A percentile compares a stretch with the other conserved stretches of the same genome.
Evolutionary conservation across 2,113 vertebrate genomes (phyloP).

Genomic region (Peromyscus californicus): DNA sequence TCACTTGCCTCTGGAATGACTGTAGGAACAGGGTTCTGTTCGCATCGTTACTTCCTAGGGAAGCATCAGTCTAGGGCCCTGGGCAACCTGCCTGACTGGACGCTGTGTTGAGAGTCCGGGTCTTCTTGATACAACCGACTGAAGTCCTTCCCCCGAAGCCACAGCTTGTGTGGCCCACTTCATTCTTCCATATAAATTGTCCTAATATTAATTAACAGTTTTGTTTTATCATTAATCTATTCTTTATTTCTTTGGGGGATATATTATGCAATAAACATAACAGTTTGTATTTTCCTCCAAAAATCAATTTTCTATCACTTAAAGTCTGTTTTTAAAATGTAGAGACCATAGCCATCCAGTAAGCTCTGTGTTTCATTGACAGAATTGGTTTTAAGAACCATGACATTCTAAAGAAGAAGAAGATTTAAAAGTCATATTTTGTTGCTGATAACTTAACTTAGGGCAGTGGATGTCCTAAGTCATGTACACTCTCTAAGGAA

Average conservation of each 20-base stretch:
- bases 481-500: background rate
- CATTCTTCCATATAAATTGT: background rate
- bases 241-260: background rate
- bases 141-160: background rate
- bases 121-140: background rate
- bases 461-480: background rate
- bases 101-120: background rate
- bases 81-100: background rate
- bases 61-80: background rate
- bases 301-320: background rate
- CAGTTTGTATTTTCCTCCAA: background rate
- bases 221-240: background rate
- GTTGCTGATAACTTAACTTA: background rate
- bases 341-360: background rate
- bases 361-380: background rate
- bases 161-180: background rate
- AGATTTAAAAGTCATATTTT: background rate
- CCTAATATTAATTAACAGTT: background rate
- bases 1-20: constrained; percentile 1
- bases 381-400: background rate
- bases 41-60: background rate
- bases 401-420: constrained; percentile 7
- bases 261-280: background rate
- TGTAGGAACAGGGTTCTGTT: background rate
- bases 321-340: background rate